Base-by-base conservation (phyloP, 2,113 vertebrate species). In the Clupea harengus region DNA sequence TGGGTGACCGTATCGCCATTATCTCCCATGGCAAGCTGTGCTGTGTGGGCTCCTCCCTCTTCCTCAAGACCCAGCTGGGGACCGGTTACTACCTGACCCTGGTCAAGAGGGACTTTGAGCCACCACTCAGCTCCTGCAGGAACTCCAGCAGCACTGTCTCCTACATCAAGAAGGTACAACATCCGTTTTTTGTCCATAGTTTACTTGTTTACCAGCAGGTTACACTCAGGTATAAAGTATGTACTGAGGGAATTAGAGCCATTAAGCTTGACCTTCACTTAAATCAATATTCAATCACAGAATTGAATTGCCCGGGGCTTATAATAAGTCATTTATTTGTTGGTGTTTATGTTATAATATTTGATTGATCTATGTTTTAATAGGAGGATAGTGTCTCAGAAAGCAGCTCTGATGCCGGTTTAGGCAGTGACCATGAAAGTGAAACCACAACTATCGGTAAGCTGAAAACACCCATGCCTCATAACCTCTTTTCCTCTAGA, bases 361-460 rank as follows among this genome's bases (percentile, higher is more conserved):
- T 57, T 6, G 45, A 91, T 88, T 89, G 64, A 32, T 92, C 88
- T 94, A 87, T 93, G 88, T 93, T 57, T 92, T 85, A 91, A 88
- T 90, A 99, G 98, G 97, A 98, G 91, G 98, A 99, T 94, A 98
- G 94, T 60, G 96, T 99, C 49, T 99, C 98, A 85, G 97, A 99
- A 91, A 99, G 98, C 94, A 99, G 98, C 86, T 99, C 98, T 87
- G 98, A 99, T 83, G 98, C 97, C 83, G 98, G 98, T 82, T 96
- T 99, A 85, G 98, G 98, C 91, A 99, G 98, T 18, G 98, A 99
- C 95, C 98, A 99, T 89, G 98, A 99, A 93, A 99, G 98, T 93
- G 98, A 99, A 93, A 98, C 97, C n/a, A 93, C 97, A 89, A 98
- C 97, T 54, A 96, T 99, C 90, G 98, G 98, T 99, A 95, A 96